A percentile compares a stretch with the other conserved stretches of the same genome.
These are phyloP conservation scores for Phengaris arion DNA, from an alignment of 2,888 invertebrate genomes.

Conservation along the genomic window DNA sequence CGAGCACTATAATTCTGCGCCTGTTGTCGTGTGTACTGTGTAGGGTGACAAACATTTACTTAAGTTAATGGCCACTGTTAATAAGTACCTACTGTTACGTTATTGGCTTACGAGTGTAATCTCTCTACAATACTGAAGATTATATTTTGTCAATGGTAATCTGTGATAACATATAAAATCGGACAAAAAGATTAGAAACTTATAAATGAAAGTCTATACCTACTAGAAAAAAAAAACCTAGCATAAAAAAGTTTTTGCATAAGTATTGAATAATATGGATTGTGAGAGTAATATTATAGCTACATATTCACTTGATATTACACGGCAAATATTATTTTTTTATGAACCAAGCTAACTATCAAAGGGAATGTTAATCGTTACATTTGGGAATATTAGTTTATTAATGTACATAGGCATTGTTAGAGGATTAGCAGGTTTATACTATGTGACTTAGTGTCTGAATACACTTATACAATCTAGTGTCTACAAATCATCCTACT, in stretches of 20 bases:
- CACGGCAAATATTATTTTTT: background rate
- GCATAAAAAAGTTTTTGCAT: no score
- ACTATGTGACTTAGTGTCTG: background rate
- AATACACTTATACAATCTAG: background rate
- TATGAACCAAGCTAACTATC: background rate
- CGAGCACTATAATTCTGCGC: background rate
- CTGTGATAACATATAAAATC: background rate
- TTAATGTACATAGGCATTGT: background rate
- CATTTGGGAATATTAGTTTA: background rate
- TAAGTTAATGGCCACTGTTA: constrained; percentile 12
- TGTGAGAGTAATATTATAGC: no score
- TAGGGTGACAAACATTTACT: constrained; percentile 19
- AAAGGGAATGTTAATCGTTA: background rate
- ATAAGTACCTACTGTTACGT: constrained; percentile 1
- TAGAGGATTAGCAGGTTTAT: background rate
- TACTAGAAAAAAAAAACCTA: no score
- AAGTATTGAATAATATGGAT: no score
- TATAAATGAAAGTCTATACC: no score
- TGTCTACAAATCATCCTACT: background rate
- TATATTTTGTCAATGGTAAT: background rate
- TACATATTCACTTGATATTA: background rate
- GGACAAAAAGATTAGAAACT: no score
- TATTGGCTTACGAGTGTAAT: constrained; percentile 10
- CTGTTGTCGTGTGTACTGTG: constrained; percentile 6
- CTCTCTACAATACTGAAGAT: constrained; percentile 12